phyloP scores from a whole-genome alignment of 2,797 vertebrate species.

The Nasua narica region DNA sequence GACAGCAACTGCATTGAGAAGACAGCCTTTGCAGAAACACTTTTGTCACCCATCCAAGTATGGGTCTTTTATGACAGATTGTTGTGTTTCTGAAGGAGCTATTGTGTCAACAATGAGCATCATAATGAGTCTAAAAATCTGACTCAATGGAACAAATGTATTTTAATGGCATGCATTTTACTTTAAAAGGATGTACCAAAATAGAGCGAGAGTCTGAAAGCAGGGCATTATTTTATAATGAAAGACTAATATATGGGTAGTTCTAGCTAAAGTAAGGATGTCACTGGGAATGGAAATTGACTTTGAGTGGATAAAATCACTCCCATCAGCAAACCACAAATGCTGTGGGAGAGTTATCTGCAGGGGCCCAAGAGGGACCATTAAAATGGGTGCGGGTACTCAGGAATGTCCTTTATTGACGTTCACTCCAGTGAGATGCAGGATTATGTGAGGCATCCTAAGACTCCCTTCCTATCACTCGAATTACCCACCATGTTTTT shows the following conservation, averaged over 20 bases:
- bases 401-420: neutral
- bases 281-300: slow-evolving; percentile 52
- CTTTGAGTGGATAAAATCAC: slow-evolving; percentile 28
- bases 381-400: neutral
- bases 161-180: slow-evolving; percentile 74
- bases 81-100: slow-evolving; percentile 66
- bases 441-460: neutral
- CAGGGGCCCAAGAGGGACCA: neutral
- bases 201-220: slow-evolving; percentile 75
- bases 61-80: neutral
- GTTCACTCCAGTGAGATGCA: neutral
- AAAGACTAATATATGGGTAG: slow-evolving; percentile 66
- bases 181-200: slow-evolving; percentile 75
- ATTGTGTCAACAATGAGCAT: slow-evolving; percentile 65
- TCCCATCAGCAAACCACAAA: slow-evolving; percentile 35
- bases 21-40: slow-evolving; percentile 63
- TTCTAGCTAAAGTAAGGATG: slow-evolving; percentile 36
- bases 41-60: slow-evolving; percentile 58
- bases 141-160: slow-evolving; percentile 75
- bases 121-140: slow-evolving; percentile 73
- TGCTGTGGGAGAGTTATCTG: neutral
- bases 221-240: slow-evolving; percentile 77
- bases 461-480: neutral
- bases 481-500: neutral
- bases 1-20: slow-evolving; percentile 70